Conservation (phyloP, 2,888 invertebrate genomes). For the Phortica okadai region DNA sequence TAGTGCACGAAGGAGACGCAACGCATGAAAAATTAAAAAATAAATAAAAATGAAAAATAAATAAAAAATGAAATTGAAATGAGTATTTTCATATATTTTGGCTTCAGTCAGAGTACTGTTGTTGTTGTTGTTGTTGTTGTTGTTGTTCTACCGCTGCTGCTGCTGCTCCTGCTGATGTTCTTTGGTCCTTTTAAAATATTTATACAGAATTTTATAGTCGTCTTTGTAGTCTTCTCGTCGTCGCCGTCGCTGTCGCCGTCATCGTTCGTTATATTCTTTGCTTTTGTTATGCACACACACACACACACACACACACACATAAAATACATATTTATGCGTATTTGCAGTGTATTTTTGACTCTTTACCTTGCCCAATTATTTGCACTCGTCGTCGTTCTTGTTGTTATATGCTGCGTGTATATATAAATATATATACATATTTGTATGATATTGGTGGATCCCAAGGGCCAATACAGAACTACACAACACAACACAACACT, state of each 20-base stretch:
- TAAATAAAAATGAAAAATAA: conserved; percentile 38
- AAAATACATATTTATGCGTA: not conserved
- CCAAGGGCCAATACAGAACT: not conserved
- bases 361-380: conserved; percentile 1
- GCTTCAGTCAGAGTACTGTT: not conserved
- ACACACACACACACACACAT: no score
- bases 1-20: no score
- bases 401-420: conserved; percentile 1
- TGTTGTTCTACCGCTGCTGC: no score
- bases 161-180: conserved; percentile 1
- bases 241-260: conserved; percentile 1
- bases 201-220: conserved; percentile 50
- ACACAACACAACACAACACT: not conserved
- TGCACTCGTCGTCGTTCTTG: not conserved
- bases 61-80: conserved; percentile 59
- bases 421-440: no score
- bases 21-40: conserved; percentile 30
- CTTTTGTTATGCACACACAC: not conserved
- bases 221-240: conserved; percentile 16
- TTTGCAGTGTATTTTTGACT: conserved; percentile 7
- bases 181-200: conserved; percentile 58
- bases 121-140: not conserved
- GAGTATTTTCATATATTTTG: conserved; percentile 55
- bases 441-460: no score
- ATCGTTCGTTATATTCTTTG: not conserved